These are phyloP conservation scores for Ostrea denselamellosa DNA, from an alignment of 1,140 invertebrate genomes.

Conservation along the genomic window DNA sequence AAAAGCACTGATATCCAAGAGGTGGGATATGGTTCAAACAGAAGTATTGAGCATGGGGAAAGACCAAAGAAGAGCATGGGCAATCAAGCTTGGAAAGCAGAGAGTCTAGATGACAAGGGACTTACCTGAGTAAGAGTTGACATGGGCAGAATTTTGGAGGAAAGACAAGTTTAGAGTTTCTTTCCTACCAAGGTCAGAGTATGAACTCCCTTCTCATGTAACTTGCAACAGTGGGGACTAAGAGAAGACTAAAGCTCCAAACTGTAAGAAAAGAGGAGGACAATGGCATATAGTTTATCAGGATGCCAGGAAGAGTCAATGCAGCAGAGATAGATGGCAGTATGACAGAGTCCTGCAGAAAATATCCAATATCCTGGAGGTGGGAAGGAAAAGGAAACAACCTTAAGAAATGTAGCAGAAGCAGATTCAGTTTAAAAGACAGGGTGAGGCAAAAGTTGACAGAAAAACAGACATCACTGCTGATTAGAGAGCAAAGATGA, in stretches of 20 bases:
- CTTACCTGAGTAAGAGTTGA: conserved; percentile 45
- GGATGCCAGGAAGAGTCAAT: not conserved
- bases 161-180: conserved; percentile 41
- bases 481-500: no score
- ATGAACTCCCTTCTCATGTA: conserved; percentile 43
- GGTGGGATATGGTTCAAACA: no score
- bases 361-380: not conserved
- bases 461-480: no score
- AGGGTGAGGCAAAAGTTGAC: no score
- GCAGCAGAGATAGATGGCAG: not conserved
- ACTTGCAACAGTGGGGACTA: conserved; percentile 42
- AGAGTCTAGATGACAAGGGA: conserved; percentile 25
- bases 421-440: no score
- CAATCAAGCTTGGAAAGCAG: not conserved
- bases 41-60: no score
- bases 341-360: not conserved
- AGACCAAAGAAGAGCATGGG: not conserved
- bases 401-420: not conserved
- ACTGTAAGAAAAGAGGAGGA: conserved; percentile 30
- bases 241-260: conserved; percentile 30
- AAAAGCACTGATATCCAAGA: no score
- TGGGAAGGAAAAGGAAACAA: not conserved
- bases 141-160: conserved; percentile 49
- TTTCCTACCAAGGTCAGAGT: conserved; percentile 47
- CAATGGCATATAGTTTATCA: not conserved